Conservation (phyloP, 1,140 invertebrate genomes). For the Trialeurodes vaporariorum region DNA sequence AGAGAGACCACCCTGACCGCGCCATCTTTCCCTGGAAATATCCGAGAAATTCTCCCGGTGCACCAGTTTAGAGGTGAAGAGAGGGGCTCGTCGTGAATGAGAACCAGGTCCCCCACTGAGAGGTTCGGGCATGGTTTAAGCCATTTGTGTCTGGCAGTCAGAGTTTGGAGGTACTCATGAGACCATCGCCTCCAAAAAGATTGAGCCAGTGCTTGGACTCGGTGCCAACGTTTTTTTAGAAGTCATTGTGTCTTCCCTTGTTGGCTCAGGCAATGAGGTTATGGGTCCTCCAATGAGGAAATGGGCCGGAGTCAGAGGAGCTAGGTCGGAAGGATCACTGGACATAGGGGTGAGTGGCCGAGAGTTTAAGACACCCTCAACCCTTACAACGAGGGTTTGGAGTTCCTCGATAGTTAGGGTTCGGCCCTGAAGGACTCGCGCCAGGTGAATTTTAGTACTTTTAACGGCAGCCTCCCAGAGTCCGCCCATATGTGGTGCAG, state of each 20-base stretch:
- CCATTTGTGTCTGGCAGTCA: too few relatives aligned
- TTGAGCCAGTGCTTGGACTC: not conserved
- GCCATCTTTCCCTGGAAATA: too few relatives aligned
- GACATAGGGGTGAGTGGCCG: constrained; percentile 31
- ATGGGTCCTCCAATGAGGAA: constrained; percentile 27
- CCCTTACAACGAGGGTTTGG: constrained; percentile 24
- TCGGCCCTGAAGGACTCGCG: not conserved
- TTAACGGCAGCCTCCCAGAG: constrained; percentile 27
- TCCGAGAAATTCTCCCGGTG: too few relatives aligned
- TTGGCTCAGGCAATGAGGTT: not conserved
- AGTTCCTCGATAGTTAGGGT: constrained; percentile 29
- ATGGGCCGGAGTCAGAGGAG: constrained; percentile 26
- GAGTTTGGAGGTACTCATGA: too few relatives aligned
- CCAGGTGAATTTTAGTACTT: constrained; percentile 6
- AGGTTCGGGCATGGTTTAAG: too few relatives aligned
- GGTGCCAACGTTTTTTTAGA: not conserved
- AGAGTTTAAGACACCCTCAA: constrained; percentile 31
- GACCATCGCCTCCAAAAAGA: not conserved
- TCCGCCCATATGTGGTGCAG: constrained; percentile 14
- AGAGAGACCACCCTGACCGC: too few relatives aligned
- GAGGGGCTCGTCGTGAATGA: too few relatives aligned
- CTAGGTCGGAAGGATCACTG: constrained; percentile 25
- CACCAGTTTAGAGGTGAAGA: too few relatives aligned
- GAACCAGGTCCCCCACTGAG: too few relatives aligned
- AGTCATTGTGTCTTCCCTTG: not conserved